Evolutionary conservation across 2,113 vertebrate genomes (phyloP).

Genomic region (Muntiacus reevesi): DNA sequence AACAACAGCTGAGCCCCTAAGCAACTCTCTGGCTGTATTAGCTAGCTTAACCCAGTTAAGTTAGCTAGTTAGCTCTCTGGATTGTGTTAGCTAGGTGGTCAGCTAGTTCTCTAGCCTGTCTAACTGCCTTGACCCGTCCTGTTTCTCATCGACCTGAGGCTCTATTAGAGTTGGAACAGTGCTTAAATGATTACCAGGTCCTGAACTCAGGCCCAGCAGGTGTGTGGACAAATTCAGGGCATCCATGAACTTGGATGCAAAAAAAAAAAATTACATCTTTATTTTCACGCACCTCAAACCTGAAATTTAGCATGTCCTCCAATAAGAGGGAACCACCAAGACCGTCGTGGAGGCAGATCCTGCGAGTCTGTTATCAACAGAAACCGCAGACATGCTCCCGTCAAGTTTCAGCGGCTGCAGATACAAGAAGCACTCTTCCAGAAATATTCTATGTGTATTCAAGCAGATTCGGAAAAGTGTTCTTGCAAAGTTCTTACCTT

Average conservation of each 20-base stretch:
- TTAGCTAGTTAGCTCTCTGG: background rate
- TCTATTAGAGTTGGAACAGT: background rate
- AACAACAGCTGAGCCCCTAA: background rate
- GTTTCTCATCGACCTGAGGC: background rate
- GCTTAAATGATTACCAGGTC: background rate
- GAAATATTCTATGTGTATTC: fast-evolving
- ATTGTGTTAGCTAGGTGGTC: background rate
- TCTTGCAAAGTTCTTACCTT: background rate
- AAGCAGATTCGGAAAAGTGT: no score
- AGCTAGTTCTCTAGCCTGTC: background rate
- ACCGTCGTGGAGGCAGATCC: fast-evolving
- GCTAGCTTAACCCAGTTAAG: background rate
- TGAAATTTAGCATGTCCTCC: background rate
- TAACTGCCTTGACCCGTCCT: background rate
- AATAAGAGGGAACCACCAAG: background rate
- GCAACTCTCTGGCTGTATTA: background rate
- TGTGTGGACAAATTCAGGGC: background rate
- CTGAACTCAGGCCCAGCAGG: background rate
- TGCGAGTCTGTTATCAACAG: background rate
- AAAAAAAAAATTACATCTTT: background rate
- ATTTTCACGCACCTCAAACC: background rate
- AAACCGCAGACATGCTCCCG: background rate
- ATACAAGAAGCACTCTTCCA: background rate
- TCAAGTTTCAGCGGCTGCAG: fast-evolving
- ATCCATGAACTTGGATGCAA: background rate